Base-by-base conservation (phyloP, 2,888 invertebrate genomes). In the Scaptomyza reducta region DNA sequence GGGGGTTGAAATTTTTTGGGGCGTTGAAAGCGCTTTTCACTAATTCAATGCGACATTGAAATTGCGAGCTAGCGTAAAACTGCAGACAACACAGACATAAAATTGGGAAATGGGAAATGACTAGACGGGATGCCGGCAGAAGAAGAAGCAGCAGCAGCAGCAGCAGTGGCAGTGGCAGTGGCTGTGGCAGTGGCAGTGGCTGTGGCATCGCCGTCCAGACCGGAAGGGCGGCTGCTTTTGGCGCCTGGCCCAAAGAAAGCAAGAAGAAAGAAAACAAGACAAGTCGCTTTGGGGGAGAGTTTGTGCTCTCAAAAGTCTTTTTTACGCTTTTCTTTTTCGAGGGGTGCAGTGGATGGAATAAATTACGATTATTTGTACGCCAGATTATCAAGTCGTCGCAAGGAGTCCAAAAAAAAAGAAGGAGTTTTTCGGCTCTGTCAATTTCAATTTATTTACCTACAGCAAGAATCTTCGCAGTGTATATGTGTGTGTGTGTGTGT, bases 41-140 rank as follows among this genome's bases (percentile, higher is more conserved):
- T 82, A 87, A 89, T 89, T 89, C 90, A 90, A 89, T 85, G 79
- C 88, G 90, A 89, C 89, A 89, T 89, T 90, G 90, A 89, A 90
- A 87, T 74, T 79, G 75, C 68, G 82, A 67, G 87, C 75, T 40
- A 82, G 50, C 35, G 70, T 77, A 64, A 77, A 75, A 67, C 38
- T 85, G 86, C 86, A 79, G 79, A 76, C 40, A 40, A 2, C 79
- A 35, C 63, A 70, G 66, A 62, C 65, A 49, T 11, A 62, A 41
- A 47, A 49, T 31, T 49, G 27, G 25, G 27, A 53, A 31, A 53
- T 59, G 31, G 53, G 27, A 18, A 54, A 50, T 38, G 84, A 80
- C 81, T 87, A 84, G 87, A 77, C 87, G 79, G 29, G 22, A 56
- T 41, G 58, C 76, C 55, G 70, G 72, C 33, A 49, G 29, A 3